Evolutionary conservation across 2,888 invertebrate species (phyloP).

Genomic region (Lapara coniferarum): DNA sequence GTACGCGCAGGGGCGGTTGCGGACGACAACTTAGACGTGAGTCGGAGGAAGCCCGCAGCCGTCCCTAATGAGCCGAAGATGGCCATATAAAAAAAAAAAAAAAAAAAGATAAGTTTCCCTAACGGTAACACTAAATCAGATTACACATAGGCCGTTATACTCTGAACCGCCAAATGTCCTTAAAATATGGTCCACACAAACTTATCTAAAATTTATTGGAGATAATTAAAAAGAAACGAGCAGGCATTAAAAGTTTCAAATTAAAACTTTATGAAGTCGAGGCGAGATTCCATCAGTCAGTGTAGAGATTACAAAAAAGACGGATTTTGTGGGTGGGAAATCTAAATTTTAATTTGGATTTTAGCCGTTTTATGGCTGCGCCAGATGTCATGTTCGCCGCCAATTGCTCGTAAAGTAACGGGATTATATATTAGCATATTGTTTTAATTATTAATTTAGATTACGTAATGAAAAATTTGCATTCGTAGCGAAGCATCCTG

Average conservation of each 20-base stretch:
- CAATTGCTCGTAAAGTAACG: not conserved
- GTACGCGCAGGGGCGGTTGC: too few species aligned
- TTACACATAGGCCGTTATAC: too few species aligned
- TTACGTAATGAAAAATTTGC: not conserved
- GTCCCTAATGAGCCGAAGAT: too few species aligned
- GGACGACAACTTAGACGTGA: too few species aligned
- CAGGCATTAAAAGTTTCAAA: slow-evolving; percentile 19
- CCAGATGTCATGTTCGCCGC: not conserved
- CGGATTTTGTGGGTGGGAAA: not conserved
- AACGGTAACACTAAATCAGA: too few species aligned
- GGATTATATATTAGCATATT: slow-evolving; percentile 10
- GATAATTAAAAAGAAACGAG: slow-evolving; percentile 14
- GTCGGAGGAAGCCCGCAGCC: too few species aligned
- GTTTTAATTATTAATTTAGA: slow-evolving; percentile 12
- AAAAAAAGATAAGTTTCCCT: too few species aligned
- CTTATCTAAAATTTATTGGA: slow-evolving; percentile 9
- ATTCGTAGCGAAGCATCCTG: not conserved
- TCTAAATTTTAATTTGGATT: slow-evolving; percentile 23
- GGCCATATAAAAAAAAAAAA: too few species aligned
- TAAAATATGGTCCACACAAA: slow-evolving; percentile 18
- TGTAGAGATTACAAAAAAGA: not conserved
- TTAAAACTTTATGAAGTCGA: slow-evolving; percentile 24
- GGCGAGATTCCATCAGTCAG: slow-evolving; percentile 1
- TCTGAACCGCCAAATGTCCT: not conserved
- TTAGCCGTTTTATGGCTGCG: slow-evolving; percentile 9